Evolutionary conservation across 2,888 invertebrate species (phyloP).

Genomic region (Seira ritae): DNA sequence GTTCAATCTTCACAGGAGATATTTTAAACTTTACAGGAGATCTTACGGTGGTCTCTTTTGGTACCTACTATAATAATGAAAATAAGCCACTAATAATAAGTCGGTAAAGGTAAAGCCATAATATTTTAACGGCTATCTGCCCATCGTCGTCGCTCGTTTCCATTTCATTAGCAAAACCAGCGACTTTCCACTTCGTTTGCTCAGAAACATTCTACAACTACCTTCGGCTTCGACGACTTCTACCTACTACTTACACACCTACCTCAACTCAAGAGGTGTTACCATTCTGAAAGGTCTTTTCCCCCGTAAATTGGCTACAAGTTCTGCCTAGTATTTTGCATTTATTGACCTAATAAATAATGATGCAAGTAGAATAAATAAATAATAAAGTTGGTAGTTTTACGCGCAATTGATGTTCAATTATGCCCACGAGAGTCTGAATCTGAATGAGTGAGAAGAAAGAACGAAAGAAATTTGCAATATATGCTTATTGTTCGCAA

Average conservation of each 20-base stretch:
- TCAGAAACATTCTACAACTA: too few relatives aligned
- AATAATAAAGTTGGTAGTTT: background rate
- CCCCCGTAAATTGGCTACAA: background rate
- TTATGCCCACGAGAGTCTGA: background rate
- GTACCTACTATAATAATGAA: background rate
- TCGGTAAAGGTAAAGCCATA: background rate
- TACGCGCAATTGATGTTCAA: background rate
- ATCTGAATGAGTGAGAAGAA: background rate
- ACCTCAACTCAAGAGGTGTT: background rate
- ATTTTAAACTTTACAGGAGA: background rate
- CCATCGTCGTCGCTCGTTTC: background rate
- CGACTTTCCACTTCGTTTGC: background rate
- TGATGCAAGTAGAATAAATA: background rate
- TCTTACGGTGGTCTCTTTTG: background rate
- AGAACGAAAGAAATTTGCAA: background rate
- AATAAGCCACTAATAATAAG: too few relatives aligned
- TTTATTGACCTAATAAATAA: background rate
- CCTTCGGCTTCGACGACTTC: too few relatives aligned
- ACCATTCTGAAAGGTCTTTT: background rate
- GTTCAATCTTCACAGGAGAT: background rate
- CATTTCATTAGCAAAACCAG: background rate
- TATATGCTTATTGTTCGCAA: slow-evolving; percentile 4
- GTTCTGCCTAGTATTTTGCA: background rate
- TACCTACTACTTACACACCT: background rate
- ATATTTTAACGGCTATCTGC: background rate